A percentile compares a stretch with the other conserved stretches of the same genome.
These are phyloP conservation scores for Petroica traversi DNA, from an alignment of 2,113 vertebrate species.

Conservation along the genomic window DNA sequence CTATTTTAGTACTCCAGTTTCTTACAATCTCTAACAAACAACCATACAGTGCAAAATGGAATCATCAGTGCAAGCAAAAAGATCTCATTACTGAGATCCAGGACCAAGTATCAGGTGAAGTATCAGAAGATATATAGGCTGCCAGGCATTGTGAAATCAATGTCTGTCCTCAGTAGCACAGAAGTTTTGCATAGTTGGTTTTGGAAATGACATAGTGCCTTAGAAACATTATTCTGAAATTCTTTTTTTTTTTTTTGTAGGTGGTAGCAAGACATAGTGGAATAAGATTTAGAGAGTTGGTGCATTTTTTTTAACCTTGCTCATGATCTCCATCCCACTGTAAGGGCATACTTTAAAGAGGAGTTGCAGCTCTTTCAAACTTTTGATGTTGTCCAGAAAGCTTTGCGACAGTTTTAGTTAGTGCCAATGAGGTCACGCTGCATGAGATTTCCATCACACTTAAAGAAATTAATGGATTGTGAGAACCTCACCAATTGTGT, in stretches of 20 bases:
- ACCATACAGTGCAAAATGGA: neutral
- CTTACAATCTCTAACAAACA: neutral
- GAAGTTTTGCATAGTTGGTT: neutral
- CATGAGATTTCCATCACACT: neutral
- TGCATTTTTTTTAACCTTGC: neutral
- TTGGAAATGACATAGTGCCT: neutral
- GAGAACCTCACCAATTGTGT: neutral
- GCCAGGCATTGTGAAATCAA: neutral
- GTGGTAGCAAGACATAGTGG: neutral
- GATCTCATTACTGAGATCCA: neutral
- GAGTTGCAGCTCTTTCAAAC: accelerated
- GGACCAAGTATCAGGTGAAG: neutral
- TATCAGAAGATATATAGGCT: neutral
- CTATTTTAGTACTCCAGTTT: neutral
- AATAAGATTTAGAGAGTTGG: neutral
- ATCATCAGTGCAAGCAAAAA: neutral
- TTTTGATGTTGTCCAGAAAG: neutral
- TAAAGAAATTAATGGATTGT: neutral
- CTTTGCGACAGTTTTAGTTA: neutral
- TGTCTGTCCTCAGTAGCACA: neutral
- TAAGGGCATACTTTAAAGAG: neutral
- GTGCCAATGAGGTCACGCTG: no score
- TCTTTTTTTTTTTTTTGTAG: neutral
- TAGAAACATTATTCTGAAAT: neutral
- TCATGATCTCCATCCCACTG: neutral